Percentiles rank a stretch among this genome's conserved stretches.
Conservation (phyloP, 2,113 vertebrate genomes). For the Corythaeola cristata region DNA sequence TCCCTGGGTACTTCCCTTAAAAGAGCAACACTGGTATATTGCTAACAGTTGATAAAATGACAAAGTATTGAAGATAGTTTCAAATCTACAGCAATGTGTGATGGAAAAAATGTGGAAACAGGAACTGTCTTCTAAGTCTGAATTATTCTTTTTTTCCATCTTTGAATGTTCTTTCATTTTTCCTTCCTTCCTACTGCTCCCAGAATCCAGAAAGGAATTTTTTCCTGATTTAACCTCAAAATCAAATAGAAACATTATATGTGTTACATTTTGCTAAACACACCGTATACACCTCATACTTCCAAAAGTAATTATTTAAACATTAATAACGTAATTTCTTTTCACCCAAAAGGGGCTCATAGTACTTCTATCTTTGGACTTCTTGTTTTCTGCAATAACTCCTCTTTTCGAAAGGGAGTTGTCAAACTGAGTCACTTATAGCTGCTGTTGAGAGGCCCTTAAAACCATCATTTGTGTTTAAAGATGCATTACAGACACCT, state of each 20-base stretch:
- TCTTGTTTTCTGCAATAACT: background rate
- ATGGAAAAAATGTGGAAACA: constrained; percentile 10
- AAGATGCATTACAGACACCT: background rate
- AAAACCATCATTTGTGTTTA: background rate
- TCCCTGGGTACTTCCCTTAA: background rate
- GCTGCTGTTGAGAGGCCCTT: background rate
- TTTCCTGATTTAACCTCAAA: background rate
- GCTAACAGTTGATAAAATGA: background rate
- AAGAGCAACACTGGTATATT: background rate
- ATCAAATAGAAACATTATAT: background rate
- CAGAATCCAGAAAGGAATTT: background rate
- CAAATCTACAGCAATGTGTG: background rate
- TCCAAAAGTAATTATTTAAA: background rate
- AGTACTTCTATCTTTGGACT: background rate
- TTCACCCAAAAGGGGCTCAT: background rate
- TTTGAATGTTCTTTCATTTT: background rate
- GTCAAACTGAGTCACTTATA: background rate
- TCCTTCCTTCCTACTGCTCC: background rate
- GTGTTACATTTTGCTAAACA: background rate
- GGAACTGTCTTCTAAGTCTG: background rate
- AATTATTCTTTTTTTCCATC: background rate
- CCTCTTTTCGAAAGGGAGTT: background rate
- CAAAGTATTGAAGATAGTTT: background rate
- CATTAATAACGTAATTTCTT: background rate
- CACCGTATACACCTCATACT: background rate